These are phyloP conservation scores for Oriolus oriolus DNA, from an alignment of 2,113 vertebrate species.

Conservation along the genomic window DNA sequence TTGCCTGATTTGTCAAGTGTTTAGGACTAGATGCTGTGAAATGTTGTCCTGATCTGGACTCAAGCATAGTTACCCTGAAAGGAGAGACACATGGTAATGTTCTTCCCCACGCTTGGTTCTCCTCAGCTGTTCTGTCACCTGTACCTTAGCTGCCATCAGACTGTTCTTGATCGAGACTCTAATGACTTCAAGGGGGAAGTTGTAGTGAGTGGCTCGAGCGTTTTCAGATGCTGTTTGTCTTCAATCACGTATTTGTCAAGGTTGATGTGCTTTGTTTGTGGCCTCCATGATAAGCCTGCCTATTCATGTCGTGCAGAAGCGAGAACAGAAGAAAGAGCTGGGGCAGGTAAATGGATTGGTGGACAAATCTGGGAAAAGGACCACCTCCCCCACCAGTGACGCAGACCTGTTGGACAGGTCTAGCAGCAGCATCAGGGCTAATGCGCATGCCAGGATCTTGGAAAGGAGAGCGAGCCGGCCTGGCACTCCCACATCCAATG, in stretches of 20 bases:
- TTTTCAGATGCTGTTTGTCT: constrained; percentile 51
- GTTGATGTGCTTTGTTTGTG: constrained; percentile 63
- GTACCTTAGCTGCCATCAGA: neutral
- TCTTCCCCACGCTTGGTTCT: neutral
- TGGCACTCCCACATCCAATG: constrained; percentile 92
- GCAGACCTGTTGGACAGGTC: constrained; percentile 86
- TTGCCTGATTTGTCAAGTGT: neutral
- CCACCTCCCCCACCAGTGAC: constrained; percentile 86
- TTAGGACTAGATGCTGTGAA: neutral
- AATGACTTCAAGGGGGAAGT: neutral
- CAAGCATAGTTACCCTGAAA: neutral
- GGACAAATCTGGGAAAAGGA: constrained; percentile 84
- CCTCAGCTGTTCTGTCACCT: neutral
- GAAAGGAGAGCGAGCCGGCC: constrained; percentile 90
- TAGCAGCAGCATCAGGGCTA: constrained; percentile 80
- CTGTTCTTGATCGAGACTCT: neutral
- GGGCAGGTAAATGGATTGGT: constrained; percentile 91
- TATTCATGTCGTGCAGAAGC: constrained; percentile 78
- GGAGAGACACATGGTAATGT: neutral
- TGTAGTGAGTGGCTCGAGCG: neutral
- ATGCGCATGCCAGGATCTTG: constrained; percentile 89
- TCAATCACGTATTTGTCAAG: constrained; percentile 46
- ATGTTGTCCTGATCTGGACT: neutral
- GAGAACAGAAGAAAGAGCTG: constrained; percentile 92
- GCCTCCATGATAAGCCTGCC: constrained; percentile 46